phyloP scores from a whole-genome alignment of 1,140 invertebrate genomes.

The Ips typographus region DNA sequence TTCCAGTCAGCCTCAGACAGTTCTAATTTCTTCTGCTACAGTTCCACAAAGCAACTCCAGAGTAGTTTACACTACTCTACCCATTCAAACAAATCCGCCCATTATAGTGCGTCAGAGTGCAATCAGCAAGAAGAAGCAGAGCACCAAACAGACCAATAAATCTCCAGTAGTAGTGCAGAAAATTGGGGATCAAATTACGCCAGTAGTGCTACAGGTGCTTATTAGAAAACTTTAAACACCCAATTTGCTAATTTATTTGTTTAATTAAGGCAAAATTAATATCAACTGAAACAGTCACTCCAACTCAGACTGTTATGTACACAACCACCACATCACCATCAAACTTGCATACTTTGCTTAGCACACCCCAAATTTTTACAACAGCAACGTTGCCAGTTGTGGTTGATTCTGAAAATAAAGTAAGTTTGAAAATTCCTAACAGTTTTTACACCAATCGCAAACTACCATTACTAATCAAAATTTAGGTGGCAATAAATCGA shows the following conservation, averaged over 20 bases:
- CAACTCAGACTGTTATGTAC: slow-evolving; percentile 59
- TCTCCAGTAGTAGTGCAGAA: slow-evolving; percentile 45
- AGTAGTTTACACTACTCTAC: slow-evolving; percentile 46
- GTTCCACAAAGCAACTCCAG: slow-evolving; percentile 37
- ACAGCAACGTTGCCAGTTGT: slow-evolving; percentile 72
- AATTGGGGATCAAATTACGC: slow-evolving; percentile 46
- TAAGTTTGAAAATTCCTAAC: slow-evolving; percentile 6
- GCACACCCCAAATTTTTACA: slow-evolving; percentile 65
- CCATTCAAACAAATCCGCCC: slow-evolving; percentile 44
- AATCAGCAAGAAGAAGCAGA: slow-evolving; percentile 26
- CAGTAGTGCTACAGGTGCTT: slow-evolving; percentile 44
- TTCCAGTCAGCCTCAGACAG: slow-evolving; percentile 33
- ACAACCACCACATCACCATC: slow-evolving; percentile 51
- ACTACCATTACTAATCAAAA: background rate
- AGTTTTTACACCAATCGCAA: background rate
- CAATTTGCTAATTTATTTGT: background rate
- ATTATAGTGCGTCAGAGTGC: slow-evolving; percentile 41
- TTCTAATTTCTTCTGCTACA: slow-evolving; percentile 45
- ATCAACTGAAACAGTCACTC: slow-evolving; percentile 44
- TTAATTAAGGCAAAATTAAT: slow-evolving; percentile 45
- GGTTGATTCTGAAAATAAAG: slow-evolving; percentile 68
- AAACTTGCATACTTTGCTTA: slow-evolving; percentile 66
- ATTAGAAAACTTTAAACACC: background rate
- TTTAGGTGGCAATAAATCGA: slow-evolving; percentile 57
- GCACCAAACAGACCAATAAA: slow-evolving; percentile 34